Base-by-base conservation (phyloP, 2,797 vertebrate genomes). In the Gila robusta region DNA sequence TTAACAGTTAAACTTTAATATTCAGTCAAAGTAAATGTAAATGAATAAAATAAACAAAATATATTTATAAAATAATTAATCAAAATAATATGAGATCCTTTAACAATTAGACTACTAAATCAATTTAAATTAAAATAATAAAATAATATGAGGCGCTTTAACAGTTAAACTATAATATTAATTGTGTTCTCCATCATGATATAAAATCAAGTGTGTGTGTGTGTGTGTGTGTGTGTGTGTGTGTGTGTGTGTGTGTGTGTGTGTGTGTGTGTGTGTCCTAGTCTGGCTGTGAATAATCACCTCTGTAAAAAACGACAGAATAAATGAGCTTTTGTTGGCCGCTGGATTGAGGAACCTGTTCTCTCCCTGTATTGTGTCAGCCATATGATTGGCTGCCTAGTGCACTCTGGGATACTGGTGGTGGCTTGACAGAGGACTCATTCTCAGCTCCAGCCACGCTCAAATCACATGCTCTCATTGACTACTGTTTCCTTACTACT, bases 381-480 rank as follows among this genome's bases (percentile, higher is more conserved):
- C 83, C 87, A 81, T 88, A 89, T 87, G 87, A 87, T 84, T 82
- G 66, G 67, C 49, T 37, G 62, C 59, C 67, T 76, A 37, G 76
- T 73, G 88, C 73, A 86, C 79, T 79, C 78, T 89, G 86, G 88
- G 86, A 83, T 52, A 81, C 73, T 76, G 73, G 41, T 79, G 37
- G 28, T 62, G 67, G 23, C 85, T 56, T 69, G 66, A 89, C 88
- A 89, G 79, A 86, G 66, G 49, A 74, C n/a, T 23, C 77, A 84
- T 82, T 90, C 74, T 87, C 62, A 79, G 80, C 10, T 37, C 14
- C 39, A 67, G 79, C 74, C 77, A 79, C 81, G 59, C 70, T 49
- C 52, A 72, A 41, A 85, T 83, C 88, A 90, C 85, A 81, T 88
- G 88, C 32, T 84, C 78, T 80, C 87, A 90, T 89, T 91, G 90